Base-by-base conservation (phyloP, 2,888 invertebrate genomes). In the Leptinotarsa peninsularis region DNA sequence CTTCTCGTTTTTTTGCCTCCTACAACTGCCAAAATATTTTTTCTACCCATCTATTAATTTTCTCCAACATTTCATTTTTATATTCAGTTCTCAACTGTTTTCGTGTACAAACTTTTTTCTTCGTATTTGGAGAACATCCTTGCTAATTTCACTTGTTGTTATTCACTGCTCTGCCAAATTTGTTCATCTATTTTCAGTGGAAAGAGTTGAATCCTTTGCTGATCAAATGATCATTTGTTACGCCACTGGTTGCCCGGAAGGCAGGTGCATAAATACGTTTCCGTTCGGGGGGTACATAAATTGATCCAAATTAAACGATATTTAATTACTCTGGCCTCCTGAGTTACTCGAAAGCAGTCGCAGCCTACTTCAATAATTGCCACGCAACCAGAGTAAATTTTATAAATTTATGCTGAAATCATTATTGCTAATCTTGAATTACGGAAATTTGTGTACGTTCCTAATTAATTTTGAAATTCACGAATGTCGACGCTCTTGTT, bases 241-340 rank as follows among this genome's bases (percentile, higher is more conserved):
- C 70, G 70, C 70, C 70, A 15, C 49, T 70, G 70, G 43, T 4
- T 58, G 56, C 23, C 58, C 43, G 18, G 70, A 33, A 74, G 78
- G 79, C 82, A 83, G 83, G 82, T 83, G 83, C 82, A 83, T 83
- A 82, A 83, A 83, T 83, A 80, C 74, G 76, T 83, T 83, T 80
- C 80, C 79, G 81, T 83, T 82, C 81, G 81, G 81, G 83, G 83
- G 83, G 83, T 83, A 81, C 85, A 85, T 85, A 86, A 86, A 85
- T 85, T 84, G 85, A 85, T 84, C 84, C 81, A 81, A 86, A 86
- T 85, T 84, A 84, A 85, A 84, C 84, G 84, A 83, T 84, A 84
- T 85, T 84, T 86, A 85, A 86, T 86, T 86, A 85, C 81, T 70
- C 58, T 67, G 75, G 79, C 82, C 82, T 81, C 78, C 80, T 80